phyloP scores from a whole-genome alignment of 2,888 invertebrate species.

The Troilus luridus region DNA sequence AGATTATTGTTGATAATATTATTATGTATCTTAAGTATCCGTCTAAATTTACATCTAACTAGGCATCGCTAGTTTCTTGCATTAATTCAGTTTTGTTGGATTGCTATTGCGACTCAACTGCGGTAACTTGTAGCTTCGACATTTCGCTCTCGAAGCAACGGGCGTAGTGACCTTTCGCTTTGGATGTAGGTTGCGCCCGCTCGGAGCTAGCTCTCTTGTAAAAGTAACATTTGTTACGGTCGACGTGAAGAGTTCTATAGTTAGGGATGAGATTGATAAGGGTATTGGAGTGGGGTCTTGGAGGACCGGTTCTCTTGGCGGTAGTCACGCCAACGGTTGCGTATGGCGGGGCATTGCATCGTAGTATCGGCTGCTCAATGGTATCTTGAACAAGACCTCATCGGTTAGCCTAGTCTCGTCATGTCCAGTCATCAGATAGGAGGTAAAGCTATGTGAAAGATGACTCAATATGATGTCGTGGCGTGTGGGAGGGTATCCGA shows the following conservation, averaged over 20 bases:
- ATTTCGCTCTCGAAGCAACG: background rate
- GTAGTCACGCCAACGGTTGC: background rate
- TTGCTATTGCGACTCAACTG: background rate
- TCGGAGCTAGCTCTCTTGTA: background rate
- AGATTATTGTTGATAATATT: no score
- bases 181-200: conserved; percentile 40
- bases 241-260: conserved; percentile 1
- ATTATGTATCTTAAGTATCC: no score
- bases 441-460: background rate
- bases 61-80: no score
- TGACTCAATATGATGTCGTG: background rate
- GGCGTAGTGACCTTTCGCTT: background rate
- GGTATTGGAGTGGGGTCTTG: background rate
- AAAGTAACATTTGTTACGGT: conserved; percentile 20
- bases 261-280: conserved; percentile 26
- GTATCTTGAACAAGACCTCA: background rate
- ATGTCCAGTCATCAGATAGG: background rate
- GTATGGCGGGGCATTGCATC: background rate
- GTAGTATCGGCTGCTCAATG: background rate
- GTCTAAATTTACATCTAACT: no score
- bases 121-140: background rate
- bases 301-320: background rate
- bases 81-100: background rate
- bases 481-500: background rate
- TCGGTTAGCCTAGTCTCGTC: background rate